Evolutionary conservation across 23 tunicate genomes (phyloP).

Genomic region (Styela plicata): DNA sequence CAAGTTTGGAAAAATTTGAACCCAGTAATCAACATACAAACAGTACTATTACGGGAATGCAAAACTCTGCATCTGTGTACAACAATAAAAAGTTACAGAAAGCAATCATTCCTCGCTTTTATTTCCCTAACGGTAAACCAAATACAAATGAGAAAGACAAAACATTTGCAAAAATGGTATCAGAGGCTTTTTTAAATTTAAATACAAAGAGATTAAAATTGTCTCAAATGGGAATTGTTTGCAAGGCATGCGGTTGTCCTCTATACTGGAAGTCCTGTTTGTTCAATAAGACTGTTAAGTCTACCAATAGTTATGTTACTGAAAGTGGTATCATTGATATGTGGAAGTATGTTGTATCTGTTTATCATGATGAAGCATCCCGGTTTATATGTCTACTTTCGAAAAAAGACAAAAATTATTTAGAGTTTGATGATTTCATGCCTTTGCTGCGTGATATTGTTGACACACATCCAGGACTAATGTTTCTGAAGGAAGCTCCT

Average conservation of each 20-base stretch:
- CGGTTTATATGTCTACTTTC: slow-evolving; percentile 40
- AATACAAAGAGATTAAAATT: not conserved
- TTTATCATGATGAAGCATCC: slow-evolving; percentile 76
- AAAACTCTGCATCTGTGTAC: not conserved
- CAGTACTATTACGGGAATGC: not conserved
- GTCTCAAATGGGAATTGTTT: slow-evolving; percentile 11
- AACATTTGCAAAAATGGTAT: not conserved
- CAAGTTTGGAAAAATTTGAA: not conserved
- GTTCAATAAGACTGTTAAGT: slow-evolving; percentile 16
- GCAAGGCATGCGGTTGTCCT: slow-evolving; percentile 42
- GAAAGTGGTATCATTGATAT: slow-evolving; percentile 17
- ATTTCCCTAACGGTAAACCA: slow-evolving; percentile 47
- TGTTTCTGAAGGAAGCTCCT: slow-evolving; percentile 42
- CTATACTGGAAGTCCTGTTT: slow-evolving; percentile 37
- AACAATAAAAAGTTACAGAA: not conserved
- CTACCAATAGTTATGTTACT: not conserved
- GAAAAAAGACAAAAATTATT: not conserved
- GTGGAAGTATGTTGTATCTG: slow-evolving; percentile 21
- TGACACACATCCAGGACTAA: slow-evolving; percentile 50
- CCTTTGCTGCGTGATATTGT: slow-evolving; percentile 41
- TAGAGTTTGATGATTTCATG: slow-evolving; percentile 5
- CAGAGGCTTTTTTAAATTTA: not conserved
- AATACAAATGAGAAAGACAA: not conserved
- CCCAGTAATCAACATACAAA: not conserved
- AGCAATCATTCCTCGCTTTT: slow-evolving; percentile 21